Conservation (phyloP, 2,797 vertebrate species). For the Phrynocephalus guinanensis region DNA sequence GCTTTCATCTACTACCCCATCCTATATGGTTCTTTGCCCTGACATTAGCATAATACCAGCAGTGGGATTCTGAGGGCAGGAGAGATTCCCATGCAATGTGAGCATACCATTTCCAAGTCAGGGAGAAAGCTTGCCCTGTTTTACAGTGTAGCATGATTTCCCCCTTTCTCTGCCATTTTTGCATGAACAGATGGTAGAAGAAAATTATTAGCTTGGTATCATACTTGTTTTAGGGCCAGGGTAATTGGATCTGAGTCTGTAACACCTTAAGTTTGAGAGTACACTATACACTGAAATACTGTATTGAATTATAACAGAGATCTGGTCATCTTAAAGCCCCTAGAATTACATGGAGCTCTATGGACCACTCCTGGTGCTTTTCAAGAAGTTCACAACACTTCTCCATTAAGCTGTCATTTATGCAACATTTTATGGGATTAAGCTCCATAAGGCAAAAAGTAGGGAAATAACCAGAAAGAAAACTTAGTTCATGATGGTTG, state of each 20-base stretch:
- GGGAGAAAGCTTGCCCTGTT: background rate
- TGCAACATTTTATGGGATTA: background rate
- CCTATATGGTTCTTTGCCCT: background rate
- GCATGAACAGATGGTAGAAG: background rate
- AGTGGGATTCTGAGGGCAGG: background rate
- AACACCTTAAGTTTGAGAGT: background rate
- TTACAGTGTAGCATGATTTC: background rate
- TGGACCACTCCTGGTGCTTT: background rate
- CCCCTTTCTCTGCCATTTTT: background rate
- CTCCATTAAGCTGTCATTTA: background rate
- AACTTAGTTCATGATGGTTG: no score
- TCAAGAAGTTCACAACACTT: background rate
- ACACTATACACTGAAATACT: background rate
- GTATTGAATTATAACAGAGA: background rate
- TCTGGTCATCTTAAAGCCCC: background rate
- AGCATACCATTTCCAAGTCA: background rate
- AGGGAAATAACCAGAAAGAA: background rate
- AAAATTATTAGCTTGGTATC: background rate
- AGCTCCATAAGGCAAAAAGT: background rate
- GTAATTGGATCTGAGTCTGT: background rate
- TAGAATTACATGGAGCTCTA: background rate
- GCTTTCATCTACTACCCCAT: background rate
- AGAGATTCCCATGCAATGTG: background rate
- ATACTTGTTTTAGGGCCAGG: background rate
- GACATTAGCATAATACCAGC: background rate